Evolutionary conservation across 2,113 vertebrate species (phyloP), one percentile per base, ranked within the genome.

Genomic region (Rhabdornis inornatus): DNA sequence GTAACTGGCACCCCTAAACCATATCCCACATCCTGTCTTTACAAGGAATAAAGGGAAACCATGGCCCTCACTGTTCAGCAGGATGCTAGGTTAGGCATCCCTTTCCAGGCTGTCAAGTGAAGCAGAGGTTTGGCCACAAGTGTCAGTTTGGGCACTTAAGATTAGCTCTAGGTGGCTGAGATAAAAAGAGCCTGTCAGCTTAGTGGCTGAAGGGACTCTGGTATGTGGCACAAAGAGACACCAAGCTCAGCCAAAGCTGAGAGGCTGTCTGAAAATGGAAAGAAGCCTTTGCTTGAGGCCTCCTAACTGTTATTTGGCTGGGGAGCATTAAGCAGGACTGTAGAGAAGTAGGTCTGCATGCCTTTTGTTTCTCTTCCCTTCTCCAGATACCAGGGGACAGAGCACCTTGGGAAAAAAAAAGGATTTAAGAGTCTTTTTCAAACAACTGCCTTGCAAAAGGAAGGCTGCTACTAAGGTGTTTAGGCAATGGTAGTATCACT

Each of bases 151-250:
- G 80, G 57, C 23, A 79, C 35, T 82, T 75, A n/a, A 72, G 49
- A 76, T 92, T 57, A 94, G 66, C 39, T 75, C 28, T 31, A 71
- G 52, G 65, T 79, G 47, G 44, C 59, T 65, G 63, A 95, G 53
- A 89, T 33, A 23, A 76, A 78, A 76, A 53, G 14, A 83, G 23
- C 42, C 39, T 76, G 70, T 24, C 81, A 64, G 31, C 20, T 81
- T 61, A 75, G 40, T 7, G 19, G 20, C 0, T 70, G 60, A 47
- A 78, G 31, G 25, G 76, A 66, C 42, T 53, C 39, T 45, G 52
- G 35, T 56, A 20, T 13, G 18, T 13, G 59, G 53, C 45, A 81
- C 28, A 64, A 57, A 68, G 37, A 65, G 47, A 63, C 17, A 64
- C 8, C 10, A 53, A 91, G 49, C 27, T 40, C 40, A 81, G 78